phyloP scores from a whole-genome alignment of 2,797 vertebrate species.

The Zenarchopterus dispar region DNA sequence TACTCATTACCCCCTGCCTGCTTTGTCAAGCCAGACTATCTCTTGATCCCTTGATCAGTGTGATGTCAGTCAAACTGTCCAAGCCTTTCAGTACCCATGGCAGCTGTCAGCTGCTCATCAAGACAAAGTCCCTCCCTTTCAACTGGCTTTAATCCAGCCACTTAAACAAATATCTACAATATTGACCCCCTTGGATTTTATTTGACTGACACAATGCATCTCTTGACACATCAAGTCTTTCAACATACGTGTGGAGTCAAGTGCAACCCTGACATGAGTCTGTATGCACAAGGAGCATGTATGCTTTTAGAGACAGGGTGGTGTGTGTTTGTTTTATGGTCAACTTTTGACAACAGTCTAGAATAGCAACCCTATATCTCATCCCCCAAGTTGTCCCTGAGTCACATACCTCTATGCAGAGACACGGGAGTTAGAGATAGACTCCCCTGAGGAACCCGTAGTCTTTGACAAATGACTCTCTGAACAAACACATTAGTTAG shows the following conservation, averaged over 20 bases:
- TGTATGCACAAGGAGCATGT: slow-evolving; percentile 17
- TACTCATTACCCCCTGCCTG: slow-evolving; percentile 37
- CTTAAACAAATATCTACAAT: slow-evolving; percentile 56
- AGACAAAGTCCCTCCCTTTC: slow-evolving; percentile 36
- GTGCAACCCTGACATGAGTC: slow-evolving; percentile 9
- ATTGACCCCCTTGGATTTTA: slow-evolving; percentile 26
- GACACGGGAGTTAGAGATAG: slow-evolving; percentile 30
- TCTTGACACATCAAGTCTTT: slow-evolving; percentile 24
- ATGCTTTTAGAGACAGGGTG: slow-evolving; percentile 22
- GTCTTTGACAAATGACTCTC: slow-evolving; percentile 55
- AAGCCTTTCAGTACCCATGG: slow-evolving; percentile 50
- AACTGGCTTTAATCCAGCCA: slow-evolving; percentile 51
- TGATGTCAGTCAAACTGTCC: slow-evolving; percentile 54
- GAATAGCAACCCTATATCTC: slow-evolving; percentile 42
- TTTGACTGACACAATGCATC: slow-evolving; percentile 22
- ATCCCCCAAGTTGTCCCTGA: slow-evolving; percentile 34
- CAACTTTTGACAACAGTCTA: slow-evolving; percentile 48
- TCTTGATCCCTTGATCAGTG: slow-evolving; percentile 46
- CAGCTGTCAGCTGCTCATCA: slow-evolving; percentile 67
- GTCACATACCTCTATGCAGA: slow-evolving; percentile 43
- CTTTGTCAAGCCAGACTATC: slow-evolving; percentile 33
- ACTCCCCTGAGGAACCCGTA: slow-evolving; percentile 21
- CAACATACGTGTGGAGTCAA: slow-evolving; percentile 11
- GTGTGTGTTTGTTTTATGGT: slow-evolving; percentile 28
- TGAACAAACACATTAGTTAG: slow-evolving; percentile 61